Base-by-base conservation (phyloP, 2,113 vertebrate genomes). In the Lepidothrix coronata region DNA sequence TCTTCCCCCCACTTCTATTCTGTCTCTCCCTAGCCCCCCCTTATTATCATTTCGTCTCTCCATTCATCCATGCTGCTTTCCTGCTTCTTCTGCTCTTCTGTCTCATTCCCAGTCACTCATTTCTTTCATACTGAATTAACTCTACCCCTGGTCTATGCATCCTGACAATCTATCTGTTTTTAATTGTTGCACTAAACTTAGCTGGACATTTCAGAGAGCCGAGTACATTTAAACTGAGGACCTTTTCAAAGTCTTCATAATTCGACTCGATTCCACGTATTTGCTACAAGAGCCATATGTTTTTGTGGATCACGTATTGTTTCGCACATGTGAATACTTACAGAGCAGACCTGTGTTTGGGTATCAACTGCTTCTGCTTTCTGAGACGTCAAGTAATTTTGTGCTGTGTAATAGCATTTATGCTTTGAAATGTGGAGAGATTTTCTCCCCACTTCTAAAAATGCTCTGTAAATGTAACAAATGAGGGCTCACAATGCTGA, bases 191-290 rank as follows among this genome's bases (percentile, higher is more conserved):
- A 63, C 61, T 95, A 91, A 89, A 94, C 85, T 67, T 93, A 67
- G 81, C 88, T 70, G 94, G 96, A 90, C 91, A 66, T 92, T 96
- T 96, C 95, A 94, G 93, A 96, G 57, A 76, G 84, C 63, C 4
- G 3, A 37, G 63, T 77, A 91, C 91, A 82, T 89, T 96, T 96
- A 97, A 94, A 92, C 44, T 8, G 68, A 79, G 59, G 90, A 90
- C 84, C 80, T 91, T 96, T 96, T 94, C 94, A 96, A 93, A 96
- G 54, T 79, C 94, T 91, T 88, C 76, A 20, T 97, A 97, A 97
- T 97, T 96, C 93, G 94, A 86, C 92, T 95, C 95, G 94, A 97
- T 93, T 89, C 87, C 76, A 51, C 5, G 71, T 86, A 91, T 84
- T 91, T 66, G 92, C 82, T 90, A 94, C 88, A 73, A 91, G 85